A percentile compares a stretch with the other conserved stretches of the same genome.
Evolutionary conservation across 2,797 vertebrate species (phyloP).

Genomic region (Argentina silus): DNA sequence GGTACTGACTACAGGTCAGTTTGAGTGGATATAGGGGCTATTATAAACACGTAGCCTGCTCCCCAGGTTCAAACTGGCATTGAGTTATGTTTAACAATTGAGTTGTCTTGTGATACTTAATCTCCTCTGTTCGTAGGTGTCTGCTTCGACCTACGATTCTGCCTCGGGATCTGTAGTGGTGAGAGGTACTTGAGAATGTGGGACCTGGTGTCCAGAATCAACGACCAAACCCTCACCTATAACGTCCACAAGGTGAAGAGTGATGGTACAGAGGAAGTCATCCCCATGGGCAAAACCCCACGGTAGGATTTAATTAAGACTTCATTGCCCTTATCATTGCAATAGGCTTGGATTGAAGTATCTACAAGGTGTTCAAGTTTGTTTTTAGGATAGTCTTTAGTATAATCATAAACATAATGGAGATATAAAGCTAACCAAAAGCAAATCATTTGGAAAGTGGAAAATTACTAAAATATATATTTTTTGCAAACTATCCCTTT

Average conservation of each 20-base stretch:
- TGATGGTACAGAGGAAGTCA: slow-evolving; percentile 65
- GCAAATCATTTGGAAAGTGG: too few species aligned
- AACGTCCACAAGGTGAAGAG: slow-evolving; percentile 64
- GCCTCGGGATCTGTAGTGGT: slow-evolving; percentile 64
- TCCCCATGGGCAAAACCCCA: slow-evolving; percentile 53
- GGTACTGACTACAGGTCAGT: slow-evolving; percentile 55
- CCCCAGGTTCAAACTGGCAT: not conserved
- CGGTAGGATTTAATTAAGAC: slow-evolving; percentile 43
- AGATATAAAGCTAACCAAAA: too few species aligned
- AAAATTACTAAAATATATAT: too few species aligned
- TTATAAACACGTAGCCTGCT: not conserved
- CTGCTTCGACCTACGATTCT: slow-evolving; percentile 55
- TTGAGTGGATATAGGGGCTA: not conserved
- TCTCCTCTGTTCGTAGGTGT: not conserved
- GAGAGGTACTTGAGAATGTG: slow-evolving; percentile 63
- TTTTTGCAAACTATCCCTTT: not conserved
- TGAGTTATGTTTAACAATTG: not conserved
- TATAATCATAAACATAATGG: too few species aligned
- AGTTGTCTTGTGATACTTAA: not conserved
- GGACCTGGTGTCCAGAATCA: slow-evolving; percentile 70
- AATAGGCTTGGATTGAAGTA: too few species aligned
- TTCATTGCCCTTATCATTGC: not conserved
- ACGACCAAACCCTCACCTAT: slow-evolving; percentile 68
- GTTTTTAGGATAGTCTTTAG: too few species aligned
- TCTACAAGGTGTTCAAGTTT: too few species aligned